Conservation (phyloP, 2,888 invertebrate genomes). For the Drosophila greeni region DNA sequence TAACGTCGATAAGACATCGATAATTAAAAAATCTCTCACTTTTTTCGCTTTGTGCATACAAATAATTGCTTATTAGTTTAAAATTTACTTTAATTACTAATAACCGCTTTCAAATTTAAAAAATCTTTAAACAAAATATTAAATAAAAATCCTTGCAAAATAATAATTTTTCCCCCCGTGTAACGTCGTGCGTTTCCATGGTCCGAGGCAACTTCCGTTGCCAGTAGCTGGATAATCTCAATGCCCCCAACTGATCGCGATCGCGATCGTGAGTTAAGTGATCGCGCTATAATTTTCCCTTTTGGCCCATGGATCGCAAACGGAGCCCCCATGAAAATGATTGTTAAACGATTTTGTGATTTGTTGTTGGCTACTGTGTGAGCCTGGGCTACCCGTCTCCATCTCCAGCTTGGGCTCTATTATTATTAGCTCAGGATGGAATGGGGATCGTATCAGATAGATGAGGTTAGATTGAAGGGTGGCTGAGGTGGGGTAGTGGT, state of each 20-base stretch:
- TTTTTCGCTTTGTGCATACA: neutral
- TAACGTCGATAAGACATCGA: neutral
- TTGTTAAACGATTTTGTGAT: constrained; percentile 75
- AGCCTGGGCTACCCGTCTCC: constrained; percentile 37
- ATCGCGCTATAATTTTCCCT: constrained; percentile 79
- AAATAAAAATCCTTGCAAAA: neutral
- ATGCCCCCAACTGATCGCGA: constrained; percentile 77
- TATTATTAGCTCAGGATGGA: constrained; percentile 53
- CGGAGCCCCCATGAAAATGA: constrained; percentile 67
- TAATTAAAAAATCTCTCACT: too few species aligned
- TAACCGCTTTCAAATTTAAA: neutral
- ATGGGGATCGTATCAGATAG: constrained; percentile 48
- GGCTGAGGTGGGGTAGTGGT: neutral
- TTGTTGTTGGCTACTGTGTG: constrained; percentile 71
- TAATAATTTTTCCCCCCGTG: constrained; percentile 9
- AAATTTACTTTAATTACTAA: neutral
- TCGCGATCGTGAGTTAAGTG: constrained; percentile 79
- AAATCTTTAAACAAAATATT: neutral
- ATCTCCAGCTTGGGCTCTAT: constrained; percentile 34
- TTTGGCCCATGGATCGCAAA: constrained; percentile 40
- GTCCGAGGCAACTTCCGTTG: constrained; percentile 67
- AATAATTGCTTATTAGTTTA: neutral
- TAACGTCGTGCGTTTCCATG: constrained; percentile 59
- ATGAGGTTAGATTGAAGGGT: constrained; percentile 9
- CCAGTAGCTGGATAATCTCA: constrained; percentile 74